phyloP scores from a whole-genome alignment of 2,797 vertebrate species.

The Myotis daubentonii region DNA sequence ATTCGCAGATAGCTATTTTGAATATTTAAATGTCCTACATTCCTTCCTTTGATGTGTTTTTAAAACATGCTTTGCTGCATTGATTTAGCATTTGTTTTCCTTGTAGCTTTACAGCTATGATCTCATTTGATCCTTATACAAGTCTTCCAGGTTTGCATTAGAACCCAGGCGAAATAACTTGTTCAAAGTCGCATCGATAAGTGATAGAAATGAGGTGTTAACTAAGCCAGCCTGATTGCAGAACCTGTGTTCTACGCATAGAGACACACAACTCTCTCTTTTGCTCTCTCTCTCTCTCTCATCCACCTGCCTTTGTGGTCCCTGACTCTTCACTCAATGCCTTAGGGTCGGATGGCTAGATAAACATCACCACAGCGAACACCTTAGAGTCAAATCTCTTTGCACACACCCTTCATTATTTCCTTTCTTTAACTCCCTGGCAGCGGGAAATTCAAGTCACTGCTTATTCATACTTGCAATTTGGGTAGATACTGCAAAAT shows the following conservation, averaged over 20 bases:
- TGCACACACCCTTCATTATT: conserved; percentile 51
- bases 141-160: not conserved
- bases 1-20: not conserved
- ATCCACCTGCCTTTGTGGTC: not conserved
- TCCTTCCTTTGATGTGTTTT: not conserved
- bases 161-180: not conserved
- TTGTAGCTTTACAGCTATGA: rapidly evolving
- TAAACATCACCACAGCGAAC: not conserved
- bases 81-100: rapidly evolving
- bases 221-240: rapidly evolving
- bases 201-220: rapidly evolving
- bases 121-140: not conserved
- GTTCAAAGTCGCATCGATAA: not conserved
- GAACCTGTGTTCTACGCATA: not conserved
- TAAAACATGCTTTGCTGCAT: rapidly evolving
- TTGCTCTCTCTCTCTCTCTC: too few relatives aligned
- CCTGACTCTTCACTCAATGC: not conserved
- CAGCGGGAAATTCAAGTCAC: not conserved
- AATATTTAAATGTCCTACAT: not conserved
- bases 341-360: not conserved
- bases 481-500: not conserved
- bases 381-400: not conserved
- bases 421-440: conserved; percentile 47
- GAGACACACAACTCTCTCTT: not conserved
- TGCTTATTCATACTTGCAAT: conserved; percentile 32